phyloP scores from a whole-genome alignment of 1,140 invertebrate species.

The Caenorhabditis latens region DNA sequence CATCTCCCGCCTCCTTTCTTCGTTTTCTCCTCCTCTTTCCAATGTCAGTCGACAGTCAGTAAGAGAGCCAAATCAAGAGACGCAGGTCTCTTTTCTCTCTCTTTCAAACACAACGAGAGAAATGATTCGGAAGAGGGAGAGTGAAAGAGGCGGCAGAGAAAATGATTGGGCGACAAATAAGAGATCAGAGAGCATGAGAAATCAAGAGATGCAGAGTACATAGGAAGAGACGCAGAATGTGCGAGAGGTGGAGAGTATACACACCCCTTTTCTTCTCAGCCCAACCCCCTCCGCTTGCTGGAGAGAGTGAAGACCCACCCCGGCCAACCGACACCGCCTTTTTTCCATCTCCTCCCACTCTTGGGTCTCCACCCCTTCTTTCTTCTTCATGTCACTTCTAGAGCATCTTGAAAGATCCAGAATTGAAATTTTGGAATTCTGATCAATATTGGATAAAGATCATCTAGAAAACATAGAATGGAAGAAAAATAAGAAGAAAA shows the following conservation, averaged over 20 bases:
- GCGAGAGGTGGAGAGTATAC: neutral
- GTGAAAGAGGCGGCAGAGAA: neutral
- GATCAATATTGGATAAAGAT: neutral
- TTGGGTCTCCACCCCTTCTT: neutral
- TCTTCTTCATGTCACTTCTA: too few relatives aligned
- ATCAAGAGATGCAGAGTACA: neutral
- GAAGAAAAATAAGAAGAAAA: neutral
- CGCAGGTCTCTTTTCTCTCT: neutral
- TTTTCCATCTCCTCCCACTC: constrained; percentile 16
- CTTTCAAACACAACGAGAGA: neutral
- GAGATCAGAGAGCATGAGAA: neutral
- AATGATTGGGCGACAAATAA: neutral
- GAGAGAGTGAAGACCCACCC: neutral
- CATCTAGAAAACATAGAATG: neutral
- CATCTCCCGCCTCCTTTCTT: neutral
- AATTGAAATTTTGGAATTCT: neutral
- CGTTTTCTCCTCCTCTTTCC: too few relatives aligned
- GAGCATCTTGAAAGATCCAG: too few relatives aligned
- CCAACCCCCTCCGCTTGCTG: neutral
- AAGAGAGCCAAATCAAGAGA: too few relatives aligned
- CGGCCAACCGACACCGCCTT: neutral
- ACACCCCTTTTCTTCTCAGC: neutral
- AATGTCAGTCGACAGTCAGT: too few relatives aligned
- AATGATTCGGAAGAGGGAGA: neutral
- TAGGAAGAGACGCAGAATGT: neutral